A percentile compares a stretch with the other conserved stretches of the same genome.
Evolutionary conservation across 35 echinoderm and acorn worm genomes (phyloP).

Genomic region (Ophiothrix spiculata): DNA sequence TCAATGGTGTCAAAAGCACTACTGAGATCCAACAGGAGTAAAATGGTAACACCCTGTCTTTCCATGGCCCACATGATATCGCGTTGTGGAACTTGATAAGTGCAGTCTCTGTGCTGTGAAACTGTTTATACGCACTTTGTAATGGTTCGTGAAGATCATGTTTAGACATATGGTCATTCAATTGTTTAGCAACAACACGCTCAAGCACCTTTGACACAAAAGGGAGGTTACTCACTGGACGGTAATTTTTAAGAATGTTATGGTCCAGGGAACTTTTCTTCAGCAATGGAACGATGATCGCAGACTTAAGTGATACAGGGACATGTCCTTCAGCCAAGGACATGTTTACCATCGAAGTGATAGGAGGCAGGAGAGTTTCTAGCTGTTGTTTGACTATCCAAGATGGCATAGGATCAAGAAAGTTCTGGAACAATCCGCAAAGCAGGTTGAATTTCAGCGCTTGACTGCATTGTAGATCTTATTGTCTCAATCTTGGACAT

Average conservation of each 20-base stretch:
- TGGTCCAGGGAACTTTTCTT: conserved; percentile 43
- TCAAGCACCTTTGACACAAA: conserved; percentile 45
- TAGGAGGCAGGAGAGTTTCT: conserved; percentile 15
- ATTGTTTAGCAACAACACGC: conserved; percentile 40
- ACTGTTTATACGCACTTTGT: neutral
- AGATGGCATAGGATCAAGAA: conserved; percentile 52
- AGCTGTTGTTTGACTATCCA: conserved; percentile 33
- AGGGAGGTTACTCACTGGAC: conserved; percentile 32
- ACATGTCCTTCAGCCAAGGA: conserved; percentile 7
- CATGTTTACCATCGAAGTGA: conserved; percentile 8
- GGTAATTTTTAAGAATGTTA: conserved; percentile 38
- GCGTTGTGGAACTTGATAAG: conserved; percentile 12
- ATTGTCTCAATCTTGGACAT: conserved; percentile 38
- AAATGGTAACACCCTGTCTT: conserved; percentile 15
- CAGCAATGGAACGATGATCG: conserved; percentile 27
- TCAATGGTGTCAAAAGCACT: conserved; percentile 14
- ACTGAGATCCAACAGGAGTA: conserved; percentile 41
- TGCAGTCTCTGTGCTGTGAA: conserved; percentile 32
- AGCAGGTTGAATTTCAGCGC: neutral
- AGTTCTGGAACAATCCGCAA: conserved; percentile 17
- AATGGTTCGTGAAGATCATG: conserved; percentile 9
- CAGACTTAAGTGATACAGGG: conserved; percentile 3
- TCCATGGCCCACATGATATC: conserved; percentile 6
- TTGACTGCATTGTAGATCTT: neutral
- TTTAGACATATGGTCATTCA: conserved; percentile 7